These are phyloP conservation scores for Petrosia ficiformis DNA, from an alignment of 37 sponge, comb jelly and placozoan genomes.

Conservation along the genomic window DNA sequence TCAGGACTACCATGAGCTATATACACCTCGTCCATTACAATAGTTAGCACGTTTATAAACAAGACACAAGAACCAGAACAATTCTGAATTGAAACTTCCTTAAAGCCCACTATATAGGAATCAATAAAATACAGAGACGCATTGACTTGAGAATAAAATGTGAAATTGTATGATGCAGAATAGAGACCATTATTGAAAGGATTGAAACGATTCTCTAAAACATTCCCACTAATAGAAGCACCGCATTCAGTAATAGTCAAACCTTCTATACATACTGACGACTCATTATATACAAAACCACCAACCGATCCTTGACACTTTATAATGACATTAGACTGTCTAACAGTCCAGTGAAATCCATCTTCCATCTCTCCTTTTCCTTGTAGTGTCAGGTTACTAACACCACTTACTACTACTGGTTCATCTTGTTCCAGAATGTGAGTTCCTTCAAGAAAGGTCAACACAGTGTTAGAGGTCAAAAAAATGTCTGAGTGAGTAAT, in stretches of 20 bases:
- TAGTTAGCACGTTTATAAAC: not conserved
- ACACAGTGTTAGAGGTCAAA: slow-evolving; percentile 5
- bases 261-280: not conserved
- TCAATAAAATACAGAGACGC: not conserved
- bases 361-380: not conserved
- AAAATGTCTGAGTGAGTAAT: not conserved
- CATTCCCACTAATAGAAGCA: not conserved
- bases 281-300: not conserved
- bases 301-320: not conserved
- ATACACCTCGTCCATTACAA: not conserved
- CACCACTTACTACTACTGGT: not conserved
- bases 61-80: not conserved
- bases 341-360: not conserved
- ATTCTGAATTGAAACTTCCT: not conserved
- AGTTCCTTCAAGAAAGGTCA: slow-evolving; percentile 2
- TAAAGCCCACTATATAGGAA: not conserved
- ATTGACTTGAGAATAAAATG: not conserved
- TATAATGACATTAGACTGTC: not conserved
- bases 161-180: not conserved
- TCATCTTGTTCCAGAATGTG: slow-evolving; percentile 2
- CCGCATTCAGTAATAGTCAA: not conserved
- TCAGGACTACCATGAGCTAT: not conserved
- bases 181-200: not conserved
- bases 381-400: not conserved
- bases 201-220: not conserved